Evolutionary conservation across 2,888 invertebrate genomes (phyloP).

Genomic region (Leptura quadrifasciata): DNA sequence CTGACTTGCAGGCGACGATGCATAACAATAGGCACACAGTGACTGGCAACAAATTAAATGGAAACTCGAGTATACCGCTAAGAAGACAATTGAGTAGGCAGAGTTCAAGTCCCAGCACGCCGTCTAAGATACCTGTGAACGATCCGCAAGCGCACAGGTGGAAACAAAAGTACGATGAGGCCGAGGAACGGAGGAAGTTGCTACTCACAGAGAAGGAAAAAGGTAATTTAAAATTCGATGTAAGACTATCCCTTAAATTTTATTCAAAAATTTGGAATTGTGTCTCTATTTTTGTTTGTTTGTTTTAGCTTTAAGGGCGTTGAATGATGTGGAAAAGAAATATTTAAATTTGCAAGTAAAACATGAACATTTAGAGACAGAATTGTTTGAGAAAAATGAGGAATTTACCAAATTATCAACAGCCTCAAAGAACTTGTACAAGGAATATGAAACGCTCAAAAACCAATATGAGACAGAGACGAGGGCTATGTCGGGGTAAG

Average conservation of each 20-base stretch:
- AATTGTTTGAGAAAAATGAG: constrained; percentile 79
- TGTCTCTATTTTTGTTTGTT: too few species aligned
- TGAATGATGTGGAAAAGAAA: constrained; percentile 79
- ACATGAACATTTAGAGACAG: constrained; percentile 77
- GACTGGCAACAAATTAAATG: constrained; percentile 60
- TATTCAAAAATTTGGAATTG: not conserved
- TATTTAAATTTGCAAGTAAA: constrained; percentile 79
- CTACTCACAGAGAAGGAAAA: constrained; percentile 82
- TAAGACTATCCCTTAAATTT: not conserved
- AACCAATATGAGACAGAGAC: constrained; percentile 85
- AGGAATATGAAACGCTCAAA: constrained; percentile 84
- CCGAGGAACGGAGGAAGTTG: constrained; percentile 81
- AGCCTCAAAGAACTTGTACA: constrained; percentile 84
- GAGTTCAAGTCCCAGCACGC: constrained; percentile 52
- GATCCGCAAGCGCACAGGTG: constrained; percentile 76
- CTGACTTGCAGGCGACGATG: constrained; percentile 39
- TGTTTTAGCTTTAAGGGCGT: constrained; percentile 77
- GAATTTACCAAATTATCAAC: constrained; percentile 78
- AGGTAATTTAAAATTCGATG: constrained; percentile 74
- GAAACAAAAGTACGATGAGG: constrained; percentile 83
- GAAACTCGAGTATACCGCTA: constrained; percentile 70
- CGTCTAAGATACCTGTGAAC: constrained; percentile 59
- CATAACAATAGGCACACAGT: constrained; percentile 58
- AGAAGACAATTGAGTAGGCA: constrained; percentile 62
- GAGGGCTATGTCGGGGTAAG: constrained; percentile 83